A percentile compares a stretch with the other conserved stretches of the same genome.
phyloP scores from a whole-genome alignment of 2,797 vertebrate genomes.

The Gambelia wislizenii region DNA sequence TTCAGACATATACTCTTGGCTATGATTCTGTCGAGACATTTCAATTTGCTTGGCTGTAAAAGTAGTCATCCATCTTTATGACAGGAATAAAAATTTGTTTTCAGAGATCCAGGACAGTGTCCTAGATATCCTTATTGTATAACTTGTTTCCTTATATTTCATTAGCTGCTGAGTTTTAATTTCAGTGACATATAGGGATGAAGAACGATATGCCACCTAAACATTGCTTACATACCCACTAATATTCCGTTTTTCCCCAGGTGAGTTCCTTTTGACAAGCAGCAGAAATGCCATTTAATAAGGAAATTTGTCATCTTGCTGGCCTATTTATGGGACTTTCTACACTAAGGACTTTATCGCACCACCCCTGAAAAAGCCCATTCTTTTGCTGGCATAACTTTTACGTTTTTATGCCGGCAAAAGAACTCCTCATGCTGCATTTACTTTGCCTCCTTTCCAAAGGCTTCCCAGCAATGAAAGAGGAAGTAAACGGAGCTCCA shows the following conservation, averaged over 20 bases:
- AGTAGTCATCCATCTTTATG: constrained; percentile 1
- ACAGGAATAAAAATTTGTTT: not conserved
- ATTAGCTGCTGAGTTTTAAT: accelerated
- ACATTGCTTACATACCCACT: too few relatives aligned
- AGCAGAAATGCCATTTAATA: not conserved
- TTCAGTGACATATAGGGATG: not conserved
- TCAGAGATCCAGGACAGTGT: not conserved
- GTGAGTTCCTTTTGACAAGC: not conserved
- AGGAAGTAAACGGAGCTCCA: too few relatives aligned
- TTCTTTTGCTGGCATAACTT: too few relatives aligned
- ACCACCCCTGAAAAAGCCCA: too few relatives aligned
- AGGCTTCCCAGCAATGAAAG: too few relatives aligned
- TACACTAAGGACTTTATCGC: too few relatives aligned
- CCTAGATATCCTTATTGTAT: not conserved
- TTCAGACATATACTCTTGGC: not conserved
- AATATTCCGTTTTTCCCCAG: not conserved
- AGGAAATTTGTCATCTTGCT: not conserved
- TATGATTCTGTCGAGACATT: not conserved
- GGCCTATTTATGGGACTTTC: not conserved
- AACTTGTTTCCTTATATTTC: not conserved
- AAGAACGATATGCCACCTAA: not conserved
- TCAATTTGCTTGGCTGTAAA: not conserved
- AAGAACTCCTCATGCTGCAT: too few relatives aligned
- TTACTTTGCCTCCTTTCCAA: too few relatives aligned
- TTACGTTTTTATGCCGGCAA: too few relatives aligned